These are phyloP conservation scores for Latrodectus geometricus DNA, from an alignment of 1,140 invertebrate genomes.

Conservation along the genomic window DNA sequence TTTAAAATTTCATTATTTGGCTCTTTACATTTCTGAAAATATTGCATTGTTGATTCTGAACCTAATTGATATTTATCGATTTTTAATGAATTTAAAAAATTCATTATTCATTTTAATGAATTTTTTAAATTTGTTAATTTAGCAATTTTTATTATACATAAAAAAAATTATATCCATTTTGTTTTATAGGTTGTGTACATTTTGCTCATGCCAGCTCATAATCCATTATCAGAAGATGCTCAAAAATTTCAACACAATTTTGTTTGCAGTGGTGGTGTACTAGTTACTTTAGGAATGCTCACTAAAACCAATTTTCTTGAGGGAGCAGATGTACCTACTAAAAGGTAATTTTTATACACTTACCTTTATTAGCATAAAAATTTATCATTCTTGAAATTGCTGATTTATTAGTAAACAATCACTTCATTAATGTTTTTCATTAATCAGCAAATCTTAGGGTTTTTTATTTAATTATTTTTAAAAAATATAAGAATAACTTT, in stretches of 20 bases:
- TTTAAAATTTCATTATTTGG: no score
- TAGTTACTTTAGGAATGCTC: conserved; percentile 84
- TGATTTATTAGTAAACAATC: background rate
- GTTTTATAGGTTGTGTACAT: conserved; percentile 74
- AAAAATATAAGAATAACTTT: no score
- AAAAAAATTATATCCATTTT: background rate
- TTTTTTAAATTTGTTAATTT: no score
- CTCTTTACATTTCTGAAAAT: no score
- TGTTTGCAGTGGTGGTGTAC: conserved; percentile 85
- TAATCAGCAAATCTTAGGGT: background rate
- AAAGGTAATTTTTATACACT: conserved; percentile 71
- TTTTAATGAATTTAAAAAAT: no score
- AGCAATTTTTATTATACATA: no score
- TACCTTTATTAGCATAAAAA: background rate
- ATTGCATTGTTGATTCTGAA: no score
- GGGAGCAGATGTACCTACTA: conserved; percentile 83
- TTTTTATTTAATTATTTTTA: no score
- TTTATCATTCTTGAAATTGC: background rate
- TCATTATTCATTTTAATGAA: no score
- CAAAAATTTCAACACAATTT: conserved; percentile 91
- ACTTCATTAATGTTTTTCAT: conserved; percentile 17
- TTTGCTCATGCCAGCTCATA: conserved; percentile 89
- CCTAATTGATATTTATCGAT: no score
- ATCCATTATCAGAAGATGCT: conserved; percentile 83
- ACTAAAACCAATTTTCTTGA: conserved; percentile 89